These are phyloP conservation scores for Glaucopsyche alexis DNA, from an alignment of 2,888 invertebrate species.

Conservation along the genomic window DNA sequence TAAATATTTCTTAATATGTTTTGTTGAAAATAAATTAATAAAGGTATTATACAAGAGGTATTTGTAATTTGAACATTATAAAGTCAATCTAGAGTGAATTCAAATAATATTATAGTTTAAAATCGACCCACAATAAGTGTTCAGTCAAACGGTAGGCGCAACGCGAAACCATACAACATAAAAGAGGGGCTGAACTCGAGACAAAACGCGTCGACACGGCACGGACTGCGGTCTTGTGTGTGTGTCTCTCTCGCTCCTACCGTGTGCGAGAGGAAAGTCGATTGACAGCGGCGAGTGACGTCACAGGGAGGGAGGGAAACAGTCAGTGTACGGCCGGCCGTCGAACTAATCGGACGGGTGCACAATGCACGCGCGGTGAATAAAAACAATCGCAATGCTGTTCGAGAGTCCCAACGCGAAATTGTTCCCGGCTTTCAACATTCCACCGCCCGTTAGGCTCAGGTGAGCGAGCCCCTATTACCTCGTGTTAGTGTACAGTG, in stretches of 20 bases:
- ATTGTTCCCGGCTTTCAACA: constrained; percentile 84
- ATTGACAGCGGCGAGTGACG: constrained; percentile 55
- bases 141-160: constrained; percentile 43
- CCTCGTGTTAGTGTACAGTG: constrained; percentile 46
- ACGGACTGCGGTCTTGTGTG: constrained; percentile 45
- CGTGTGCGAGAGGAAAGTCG: constrained; percentile 38
- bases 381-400: constrained; percentile 79
- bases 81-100: constrained; percentile 8
- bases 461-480: constrained; percentile 61
- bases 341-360: constrained; percentile 56
- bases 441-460: constrained; percentile 84
- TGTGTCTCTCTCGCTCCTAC: constrained; percentile 35
- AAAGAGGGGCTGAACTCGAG: constrained; percentile 46
- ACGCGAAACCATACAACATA: constrained; percentile 47
- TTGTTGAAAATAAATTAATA: not conserved
- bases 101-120: constrained; percentile 38
- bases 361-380: constrained; percentile 71
- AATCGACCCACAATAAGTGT: constrained; percentile 42
- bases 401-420: constrained; percentile 87
- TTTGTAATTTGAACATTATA: not conserved
- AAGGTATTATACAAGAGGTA: not conserved
- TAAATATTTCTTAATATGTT: not conserved
- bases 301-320: constrained; percentile 53
- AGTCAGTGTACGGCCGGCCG: constrained; percentile 68
- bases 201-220: constrained; percentile 44